Evolutionary conservation across 2,797 vertebrate species (phyloP), one percentile per base, ranked within the genome.

Genomic region (Lepilemur septentrionalis): DNA sequence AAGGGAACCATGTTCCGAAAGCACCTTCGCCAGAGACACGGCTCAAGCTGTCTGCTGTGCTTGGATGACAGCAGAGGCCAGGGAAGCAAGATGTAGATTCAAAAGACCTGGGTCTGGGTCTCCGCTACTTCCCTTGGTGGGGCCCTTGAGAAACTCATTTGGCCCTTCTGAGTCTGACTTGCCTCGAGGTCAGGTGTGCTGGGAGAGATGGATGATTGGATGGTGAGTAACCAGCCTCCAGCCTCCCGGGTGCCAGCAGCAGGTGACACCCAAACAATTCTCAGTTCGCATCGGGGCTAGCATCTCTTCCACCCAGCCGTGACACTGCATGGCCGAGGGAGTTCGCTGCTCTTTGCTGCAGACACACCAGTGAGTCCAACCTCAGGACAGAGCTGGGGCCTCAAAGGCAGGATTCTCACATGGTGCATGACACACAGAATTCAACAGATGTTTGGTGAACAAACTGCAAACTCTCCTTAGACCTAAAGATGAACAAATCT

Each of bases 301-400:
- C 46, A 17, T 18, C 15, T 69, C 70, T n/a, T 18, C 46, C 5
- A 15, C 23, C 7, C 50, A 55, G 0, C 20, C 23, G 2, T 30
- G 1, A n/a, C 4, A 14, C 35, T 1, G 25, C 52, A 0, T 17
- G 13, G 2, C 12, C 76, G 7, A 30, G 28, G 22, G 69, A 20
- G n/a, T 35, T 30, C 25, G 0, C 7, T 7, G 12, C 59, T 52
- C 20, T 86, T 18, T 1, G 3, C n/a, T 35, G 43, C 35, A 32
- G 72, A 48, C 38, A 18, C 50, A n/a, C 10, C 0, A 3, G 46
- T 32, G 38, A 9, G 32, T 46, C 32, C 38, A 89, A 35, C 55
- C 65, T 65, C 2, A 2, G 59, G 48, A 59, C 32, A 67, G 10
- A 79, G 43, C 46, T 18, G 41, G n/a, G 4, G 2, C 12, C 20